phyloP scores from a whole-genome alignment of 2,888 invertebrate genomes.

The Caenorhabditis macrosperma region DNA sequence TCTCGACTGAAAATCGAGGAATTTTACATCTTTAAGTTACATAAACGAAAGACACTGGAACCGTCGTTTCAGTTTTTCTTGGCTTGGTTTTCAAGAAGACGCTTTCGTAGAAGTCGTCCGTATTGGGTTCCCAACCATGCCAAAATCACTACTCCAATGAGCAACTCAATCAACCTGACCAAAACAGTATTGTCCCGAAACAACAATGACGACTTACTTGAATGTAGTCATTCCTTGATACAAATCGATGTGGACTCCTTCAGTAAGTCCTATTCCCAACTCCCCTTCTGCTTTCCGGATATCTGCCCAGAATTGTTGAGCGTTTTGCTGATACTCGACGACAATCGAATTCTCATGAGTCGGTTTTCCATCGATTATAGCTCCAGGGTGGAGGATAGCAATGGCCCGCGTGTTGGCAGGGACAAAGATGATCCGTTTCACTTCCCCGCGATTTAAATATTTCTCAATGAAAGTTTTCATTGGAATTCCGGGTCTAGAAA shows the following conservation, averaged over 20 bases:
- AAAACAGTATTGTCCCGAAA: background rate
- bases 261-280: constrained; percentile 65
- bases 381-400: constrained; percentile 67
- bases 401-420: constrained; percentile 64
- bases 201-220: constrained; percentile 24
- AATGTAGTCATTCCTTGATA: constrained; percentile 64
- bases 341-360: constrained; percentile 48
- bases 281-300: constrained; percentile 65
- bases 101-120: constrained; percentile 66
- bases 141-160: constrained; percentile 68
- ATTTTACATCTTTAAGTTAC: background rate
- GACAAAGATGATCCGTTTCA: constrained; percentile 64
- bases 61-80: constrained; percentile 29
- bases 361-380: constrained; percentile 61
- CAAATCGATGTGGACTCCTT: constrained; percentile 66
- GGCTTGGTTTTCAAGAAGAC: constrained; percentile 63
- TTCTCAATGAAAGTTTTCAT: constrained; percentile 61
- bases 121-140: constrained; percentile 70
- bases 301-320: constrained; percentile 71
- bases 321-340: constrained; percentile 60
- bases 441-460: constrained; percentile 68
- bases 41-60: background rate
- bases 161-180: constrained; percentile 67
- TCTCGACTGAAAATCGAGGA: background rate
- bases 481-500: constrained; percentile 62